Conservation (phyloP, 2,797 vertebrate genomes). For the Phrynocephalus forsythii region DNA sequence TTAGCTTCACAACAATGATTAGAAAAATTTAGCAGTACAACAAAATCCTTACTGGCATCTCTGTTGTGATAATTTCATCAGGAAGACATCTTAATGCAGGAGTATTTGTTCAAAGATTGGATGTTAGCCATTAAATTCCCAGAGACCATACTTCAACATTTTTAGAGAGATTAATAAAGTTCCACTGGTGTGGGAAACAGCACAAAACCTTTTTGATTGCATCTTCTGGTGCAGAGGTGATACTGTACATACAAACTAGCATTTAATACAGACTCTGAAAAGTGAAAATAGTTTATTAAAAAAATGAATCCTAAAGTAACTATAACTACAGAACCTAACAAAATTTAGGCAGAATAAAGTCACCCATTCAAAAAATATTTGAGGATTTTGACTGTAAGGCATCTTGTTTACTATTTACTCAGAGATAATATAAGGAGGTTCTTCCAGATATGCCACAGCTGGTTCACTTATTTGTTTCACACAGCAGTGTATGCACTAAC, state of each 20-base stretch:
- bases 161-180: slow-evolving; percentile 37
- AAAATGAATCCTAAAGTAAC: background rate
- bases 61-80: slow-evolving; percentile 32
- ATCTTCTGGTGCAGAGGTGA: background rate
- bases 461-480: too few relatives aligned
- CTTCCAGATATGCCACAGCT: too few relatives aligned
- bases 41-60: slow-evolving; percentile 19
- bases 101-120: background rate
- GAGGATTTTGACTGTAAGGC: background rate
- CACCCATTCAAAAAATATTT: background rate
- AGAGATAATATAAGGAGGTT: background rate
- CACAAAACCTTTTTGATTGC: background rate
- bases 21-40: slow-evolving; percentile 11
- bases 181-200: background rate
- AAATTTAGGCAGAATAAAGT: slow-evolving; percentile 1
- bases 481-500: too few relatives aligned
- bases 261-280: background rate
- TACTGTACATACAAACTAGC: background rate
- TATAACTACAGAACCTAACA: background rate
- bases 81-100: background rate
- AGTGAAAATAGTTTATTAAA: background rate
- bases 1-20: background rate
- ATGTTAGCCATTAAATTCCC: background rate
- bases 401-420: background rate
- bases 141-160: slow-evolving; percentile 32